Conservation (phyloP, 2,113 vertebrate genomes). For the Tragelaphus imberbis region DNA sequence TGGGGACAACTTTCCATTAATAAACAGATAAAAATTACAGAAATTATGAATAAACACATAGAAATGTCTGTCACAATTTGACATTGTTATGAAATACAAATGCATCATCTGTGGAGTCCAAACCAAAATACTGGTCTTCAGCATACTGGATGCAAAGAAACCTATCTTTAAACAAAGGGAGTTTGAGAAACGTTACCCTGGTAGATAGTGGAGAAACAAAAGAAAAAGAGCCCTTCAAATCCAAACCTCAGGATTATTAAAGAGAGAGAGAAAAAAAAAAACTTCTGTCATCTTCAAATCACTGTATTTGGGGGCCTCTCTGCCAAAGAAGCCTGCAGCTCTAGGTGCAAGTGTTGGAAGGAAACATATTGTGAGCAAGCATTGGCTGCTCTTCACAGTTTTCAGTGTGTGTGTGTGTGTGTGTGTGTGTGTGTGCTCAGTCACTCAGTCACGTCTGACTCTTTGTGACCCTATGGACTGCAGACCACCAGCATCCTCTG, state of each 20-base stretch:
- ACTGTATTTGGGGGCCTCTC: neutral
- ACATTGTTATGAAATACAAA: neutral
- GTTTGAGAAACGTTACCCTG: neutral
- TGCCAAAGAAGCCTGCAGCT: neutral
- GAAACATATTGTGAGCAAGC: neutral
- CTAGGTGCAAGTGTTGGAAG: neutral
- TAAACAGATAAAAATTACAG: neutral
- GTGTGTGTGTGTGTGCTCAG: neutral
- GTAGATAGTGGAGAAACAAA: neutral
- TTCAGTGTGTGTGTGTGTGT: neutral
- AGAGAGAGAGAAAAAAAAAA: neutral
- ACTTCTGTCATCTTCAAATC: neutral
- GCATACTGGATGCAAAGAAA: neutral
- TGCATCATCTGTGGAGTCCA: neutral
- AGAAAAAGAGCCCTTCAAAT: neutral
- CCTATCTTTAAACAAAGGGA: neutral
- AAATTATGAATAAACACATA: neutral
- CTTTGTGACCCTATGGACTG: neutral
- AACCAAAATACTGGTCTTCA: neutral
- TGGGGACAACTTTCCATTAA: neutral
- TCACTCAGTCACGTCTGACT: neutral
- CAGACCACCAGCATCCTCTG: neutral
- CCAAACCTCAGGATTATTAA: neutral
- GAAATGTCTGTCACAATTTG: neutral
- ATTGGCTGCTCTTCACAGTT: neutral